Base-by-base conservation (phyloP, 2,113 vertebrate genomes). In the Lamprotornis superbus region DNA sequence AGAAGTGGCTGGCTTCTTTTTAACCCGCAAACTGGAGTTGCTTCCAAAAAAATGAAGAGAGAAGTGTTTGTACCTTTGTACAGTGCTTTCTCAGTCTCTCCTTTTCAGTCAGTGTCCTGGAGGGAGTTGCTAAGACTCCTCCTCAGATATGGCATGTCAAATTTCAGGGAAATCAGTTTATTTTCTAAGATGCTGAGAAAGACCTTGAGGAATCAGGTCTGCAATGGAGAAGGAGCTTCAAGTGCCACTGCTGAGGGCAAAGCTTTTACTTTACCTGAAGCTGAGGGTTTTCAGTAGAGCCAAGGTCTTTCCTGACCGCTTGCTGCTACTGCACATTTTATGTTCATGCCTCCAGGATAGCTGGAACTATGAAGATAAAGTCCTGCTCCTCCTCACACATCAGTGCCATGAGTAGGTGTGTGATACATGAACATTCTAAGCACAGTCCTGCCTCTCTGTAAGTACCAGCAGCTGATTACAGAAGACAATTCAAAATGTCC, bases 51-150 rank as follows among this genome's bases (percentile, higher is more conserved):
- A 69, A 40, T 0, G 2, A 47, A 35, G 8, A 24, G 60, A 78
- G 56, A 81, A 84, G 30, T 73, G 30, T 87, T 95, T 88, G 5
- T 83, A 90, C 31, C 71, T 93, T 93, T 87, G 31, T 47, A 87
- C 31, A 61, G 30, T 8, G 0, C 83, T 86, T 93, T 80, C 63
- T 63, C 61, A 65, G 70, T 40, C n/a, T 81, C 50, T 71, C 22
- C 37, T 82, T 16, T 65, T 90, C 44, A 61, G 30, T 23, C 55
- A 52, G 8, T 64, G 52, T 74, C 59, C 50, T 33, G 28, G 17
- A 33, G 4, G 9, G 1, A 82, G 10, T 31, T 87, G n/a, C 37
- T 85, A n/a, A 31, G 59, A 53, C 11, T 92, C 40, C 39, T 82
- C 30, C 57, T 33, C 25, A 67, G 42, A 40, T 52, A 50, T 0